Percentiles rank a stretch among this genome's conserved stretches.
Conservation (phyloP, 2,888 invertebrate species). For the Nemotelus pantherinus region DNA sequence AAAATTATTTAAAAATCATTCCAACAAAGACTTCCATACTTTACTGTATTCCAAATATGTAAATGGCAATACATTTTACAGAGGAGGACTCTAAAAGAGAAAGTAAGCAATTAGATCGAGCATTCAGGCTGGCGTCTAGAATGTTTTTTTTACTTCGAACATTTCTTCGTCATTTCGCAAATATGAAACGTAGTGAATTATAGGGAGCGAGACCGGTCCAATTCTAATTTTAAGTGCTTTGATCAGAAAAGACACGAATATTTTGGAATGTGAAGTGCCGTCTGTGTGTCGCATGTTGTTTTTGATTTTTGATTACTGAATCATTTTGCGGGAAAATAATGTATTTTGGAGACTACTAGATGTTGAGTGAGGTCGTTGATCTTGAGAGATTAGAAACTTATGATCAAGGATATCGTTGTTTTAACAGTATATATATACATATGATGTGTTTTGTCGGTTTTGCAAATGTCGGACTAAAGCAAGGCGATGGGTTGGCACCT, state of each 20-base stretch:
- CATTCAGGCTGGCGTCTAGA: slow-evolving; percentile 11
- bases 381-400: not conserved
- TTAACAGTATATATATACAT: too few relatives aligned
- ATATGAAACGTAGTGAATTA: not conserved
- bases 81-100: not conserved
- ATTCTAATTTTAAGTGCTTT: not conserved
- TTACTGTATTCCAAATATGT: too few relatives aligned
- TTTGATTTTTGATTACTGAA: not conserved
- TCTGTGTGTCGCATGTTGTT: not conserved
- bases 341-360: too few relatives aligned
- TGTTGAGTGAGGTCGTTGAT: not conserved
- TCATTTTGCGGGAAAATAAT: too few relatives aligned
- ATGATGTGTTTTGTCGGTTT: too few relatives aligned
- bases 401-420: too few relatives aligned
- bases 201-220: not conserved
- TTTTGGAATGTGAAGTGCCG: not conserved
- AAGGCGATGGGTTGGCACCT: too few relatives aligned
- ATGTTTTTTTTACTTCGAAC: not conserved
- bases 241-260: not conserved
- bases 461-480: too few relatives aligned
- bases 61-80: too few relatives aligned
- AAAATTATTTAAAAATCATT: too few relatives aligned
- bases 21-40: too few relatives aligned
- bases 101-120: not conserved
- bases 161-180: not conserved